Evolutionary conservation across 2,888 invertebrate species (phyloP).

Genomic region (Cantharis flavilabris): DNA sequence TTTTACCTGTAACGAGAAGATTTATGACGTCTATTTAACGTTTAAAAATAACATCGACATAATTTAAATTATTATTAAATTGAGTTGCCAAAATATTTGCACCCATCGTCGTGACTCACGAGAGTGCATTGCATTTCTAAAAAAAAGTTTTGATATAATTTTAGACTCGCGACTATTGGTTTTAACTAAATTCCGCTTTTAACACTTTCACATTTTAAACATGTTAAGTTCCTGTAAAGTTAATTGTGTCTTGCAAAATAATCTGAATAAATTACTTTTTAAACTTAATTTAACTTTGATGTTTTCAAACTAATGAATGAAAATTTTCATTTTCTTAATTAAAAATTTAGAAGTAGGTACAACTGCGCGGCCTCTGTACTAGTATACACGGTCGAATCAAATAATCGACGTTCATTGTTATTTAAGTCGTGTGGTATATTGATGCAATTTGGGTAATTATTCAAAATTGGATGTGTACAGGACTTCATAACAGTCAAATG

Average conservation of each 20-base stretch:
- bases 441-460: neutral
- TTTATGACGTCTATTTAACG: neutral
- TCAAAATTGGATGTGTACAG: neutral
- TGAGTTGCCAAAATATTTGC: neutral
- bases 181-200: neutral
- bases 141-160: neutral
- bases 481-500: neutral
- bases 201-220: neutral
- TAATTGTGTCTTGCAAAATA: neutral
- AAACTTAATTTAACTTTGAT: neutral
- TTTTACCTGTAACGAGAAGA: neutral
- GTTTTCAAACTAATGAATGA: neutral
- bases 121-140: neutral
- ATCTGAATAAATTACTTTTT: neutral
- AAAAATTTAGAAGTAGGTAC: neutral
- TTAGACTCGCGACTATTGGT: neutral
- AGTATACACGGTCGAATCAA: neutral
- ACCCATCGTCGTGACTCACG: neutral
- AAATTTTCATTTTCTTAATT: neutral
- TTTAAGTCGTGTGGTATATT: neutral
- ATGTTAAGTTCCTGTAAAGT: neutral
- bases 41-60: neutral
- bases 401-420: neutral
- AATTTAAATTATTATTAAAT: neutral
- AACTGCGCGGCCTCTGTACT: neutral